These are phyloP conservation scores for Bombus consobrinus DNA, from an alignment of 1,140 invertebrate species.

Conservation along the genomic window DNA sequence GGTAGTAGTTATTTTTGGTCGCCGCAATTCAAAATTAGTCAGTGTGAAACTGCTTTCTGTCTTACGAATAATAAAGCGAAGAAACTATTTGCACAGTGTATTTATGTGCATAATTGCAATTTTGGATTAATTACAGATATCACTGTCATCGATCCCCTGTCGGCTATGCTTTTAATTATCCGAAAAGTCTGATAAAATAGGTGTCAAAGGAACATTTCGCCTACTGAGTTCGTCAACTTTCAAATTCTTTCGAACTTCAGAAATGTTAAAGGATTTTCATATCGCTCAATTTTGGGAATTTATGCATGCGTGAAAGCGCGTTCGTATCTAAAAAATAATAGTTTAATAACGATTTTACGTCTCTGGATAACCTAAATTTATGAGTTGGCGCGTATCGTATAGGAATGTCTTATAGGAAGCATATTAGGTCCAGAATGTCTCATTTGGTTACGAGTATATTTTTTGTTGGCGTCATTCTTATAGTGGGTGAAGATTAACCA, in stretches of 20 bases:
- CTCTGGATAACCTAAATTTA: not conserved
- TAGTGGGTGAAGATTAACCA: too few species aligned
- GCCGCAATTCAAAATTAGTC: not conserved
- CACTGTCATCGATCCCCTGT: not conserved
- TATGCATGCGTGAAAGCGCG: too few species aligned
- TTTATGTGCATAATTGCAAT: constrained; percentile 74
- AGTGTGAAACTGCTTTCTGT: constrained; percentile 39
- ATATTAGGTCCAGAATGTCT: not conserved
- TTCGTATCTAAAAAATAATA: not conserved
- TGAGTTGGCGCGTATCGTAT: not conserved
- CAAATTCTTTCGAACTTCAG: too few species aligned
- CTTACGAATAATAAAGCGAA: constrained; percentile 65
- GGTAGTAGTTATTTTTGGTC: not conserved
- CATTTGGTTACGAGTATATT: not conserved
- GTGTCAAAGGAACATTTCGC: not conserved
- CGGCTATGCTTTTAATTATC: constrained; percentile 1
- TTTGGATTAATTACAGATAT: constrained; percentile 50
- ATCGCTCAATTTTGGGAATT: too few species aligned
- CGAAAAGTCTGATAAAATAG: not conserved
- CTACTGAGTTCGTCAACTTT: too few species aligned
- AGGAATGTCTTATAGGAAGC: not conserved
- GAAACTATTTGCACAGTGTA: constrained; percentile 69
- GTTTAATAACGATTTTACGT: not conserved
- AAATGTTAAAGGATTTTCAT: too few species aligned
- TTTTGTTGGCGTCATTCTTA: not conserved